Conservation (phyloP, 2,797 vertebrate species). For the Tamandua tetradactyla region DNA sequence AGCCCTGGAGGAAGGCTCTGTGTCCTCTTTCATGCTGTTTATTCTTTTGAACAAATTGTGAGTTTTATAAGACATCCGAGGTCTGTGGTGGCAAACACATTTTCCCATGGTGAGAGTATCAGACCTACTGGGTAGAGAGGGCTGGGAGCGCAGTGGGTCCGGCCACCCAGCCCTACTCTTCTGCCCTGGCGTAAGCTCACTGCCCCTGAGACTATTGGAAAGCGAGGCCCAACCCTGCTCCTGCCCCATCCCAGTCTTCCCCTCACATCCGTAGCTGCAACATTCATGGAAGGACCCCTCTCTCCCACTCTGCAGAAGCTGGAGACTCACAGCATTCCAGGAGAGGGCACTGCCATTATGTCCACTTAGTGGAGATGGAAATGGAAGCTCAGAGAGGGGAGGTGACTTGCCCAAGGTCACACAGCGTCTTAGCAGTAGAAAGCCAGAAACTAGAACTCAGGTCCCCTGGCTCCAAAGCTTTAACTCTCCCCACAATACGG, state of each 20-base stretch:
- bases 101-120: background rate
- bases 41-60: constrained; percentile 82
- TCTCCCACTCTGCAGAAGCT: background rate
- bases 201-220: background rate
- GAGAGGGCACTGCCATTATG: background rate
- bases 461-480: background rate
- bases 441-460: too few species aligned
- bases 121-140: background rate
- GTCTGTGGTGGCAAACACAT: constrained; percentile 73
- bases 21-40: constrained; percentile 74
- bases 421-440: background rate
- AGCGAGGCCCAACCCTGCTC: background rate
- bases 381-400: background rate
- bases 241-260: background rate
- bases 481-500: too few species aligned
- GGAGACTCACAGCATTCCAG: background rate
- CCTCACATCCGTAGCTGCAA: background rate
- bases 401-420: background rate
- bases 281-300: background rate
- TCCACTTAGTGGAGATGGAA: background rate
- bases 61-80: constrained; percentile 69
- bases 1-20: constrained; percentile 36
- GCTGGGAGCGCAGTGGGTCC: background rate
- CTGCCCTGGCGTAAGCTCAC: accelerated
- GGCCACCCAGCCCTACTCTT: background rate